Percentiles rank a stretch among this genome's conserved stretches.
Evolutionary conservation across 2,888 invertebrate species (phyloP).

Genomic region (Ochlodes sylvanus): DNA sequence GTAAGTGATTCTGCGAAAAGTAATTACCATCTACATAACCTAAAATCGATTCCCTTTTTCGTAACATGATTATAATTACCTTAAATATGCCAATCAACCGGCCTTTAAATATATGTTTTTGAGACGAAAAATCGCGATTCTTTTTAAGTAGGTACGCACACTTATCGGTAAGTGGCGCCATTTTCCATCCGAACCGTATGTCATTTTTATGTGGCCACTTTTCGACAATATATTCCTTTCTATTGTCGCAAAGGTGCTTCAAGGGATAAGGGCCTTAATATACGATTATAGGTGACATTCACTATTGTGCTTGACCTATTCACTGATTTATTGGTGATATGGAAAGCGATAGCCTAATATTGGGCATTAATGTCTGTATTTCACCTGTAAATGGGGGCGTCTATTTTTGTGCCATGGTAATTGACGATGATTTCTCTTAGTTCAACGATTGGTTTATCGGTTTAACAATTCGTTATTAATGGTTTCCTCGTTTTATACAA

Average conservation of each 20-base stretch:
- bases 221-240: constrained; percentile 83
- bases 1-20: too few species aligned
- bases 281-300: constrained; percentile 84
- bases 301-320: constrained; percentile 84
- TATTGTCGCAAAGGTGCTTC: constrained; percentile 81
- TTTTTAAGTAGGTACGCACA: constrained; percentile 36
- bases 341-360: constrained; percentile 68
- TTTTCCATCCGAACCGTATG: constrained; percentile 66
- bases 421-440: neutral
- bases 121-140: neutral
- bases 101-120: neutral
- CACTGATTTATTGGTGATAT: constrained; percentile 78
- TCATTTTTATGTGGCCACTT: constrained; percentile 85
- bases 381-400: constrained; percentile 30
- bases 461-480: neutral
- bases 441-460: neutral
- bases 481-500: too few species aligned
- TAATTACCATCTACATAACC: too few species aligned
- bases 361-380: constrained; percentile 43
- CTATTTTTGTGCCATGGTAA: constrained; percentile 8
- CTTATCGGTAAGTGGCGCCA: constrained; percentile 46
- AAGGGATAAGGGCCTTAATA: constrained; percentile 83
- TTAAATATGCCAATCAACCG: too few species aligned
- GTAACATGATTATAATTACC: too few species aligned
- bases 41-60: too few species aligned